Conservation (phyloP, 2,888 invertebrate genomes). For the Eristalis arbustorum region DNA sequence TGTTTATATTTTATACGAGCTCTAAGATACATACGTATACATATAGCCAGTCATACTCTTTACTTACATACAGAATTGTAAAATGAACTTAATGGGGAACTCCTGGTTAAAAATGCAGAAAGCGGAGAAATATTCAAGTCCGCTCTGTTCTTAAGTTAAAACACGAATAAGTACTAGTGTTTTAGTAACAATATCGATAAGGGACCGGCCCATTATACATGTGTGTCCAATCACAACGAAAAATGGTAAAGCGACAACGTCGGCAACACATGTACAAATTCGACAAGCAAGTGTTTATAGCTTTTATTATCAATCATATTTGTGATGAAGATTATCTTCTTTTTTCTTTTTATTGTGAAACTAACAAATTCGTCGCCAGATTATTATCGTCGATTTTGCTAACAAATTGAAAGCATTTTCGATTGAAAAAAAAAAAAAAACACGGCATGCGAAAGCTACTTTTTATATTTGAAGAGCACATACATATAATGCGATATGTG, state of each 20-base stretch:
- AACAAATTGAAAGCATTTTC: not conserved
- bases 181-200: conserved; percentile 59
- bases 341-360: conserved; percentile 1
- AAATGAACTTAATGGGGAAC: not conserved
- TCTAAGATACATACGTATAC: not conserved
- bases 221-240: conserved; percentile 27
- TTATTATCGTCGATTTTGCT: conserved; percentile 2
- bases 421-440: conserved; percentile 11
- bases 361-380: conserved; percentile 20
- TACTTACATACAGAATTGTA: not conserved
- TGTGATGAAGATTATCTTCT: conserved; percentile 28
- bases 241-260: conserved; percentile 38
- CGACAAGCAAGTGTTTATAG: conserved; percentile 35
- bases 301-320: conserved; percentile 54
- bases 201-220: conserved; percentile 53
- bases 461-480: not conserved
- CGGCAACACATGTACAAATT: conserved; percentile 12
- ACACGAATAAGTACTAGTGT: conserved; percentile 53
- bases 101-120: not conserved
- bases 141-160: conserved; percentile 47
- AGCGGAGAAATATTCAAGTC: conserved; percentile 11
- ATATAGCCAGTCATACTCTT: not conserved
- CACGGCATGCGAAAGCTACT: not conserved
- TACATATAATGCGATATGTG: not conserved
- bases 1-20: not conserved